Conservation (phyloP, 2,113 vertebrate species). For the Chlorodrepanis virens region DNA sequence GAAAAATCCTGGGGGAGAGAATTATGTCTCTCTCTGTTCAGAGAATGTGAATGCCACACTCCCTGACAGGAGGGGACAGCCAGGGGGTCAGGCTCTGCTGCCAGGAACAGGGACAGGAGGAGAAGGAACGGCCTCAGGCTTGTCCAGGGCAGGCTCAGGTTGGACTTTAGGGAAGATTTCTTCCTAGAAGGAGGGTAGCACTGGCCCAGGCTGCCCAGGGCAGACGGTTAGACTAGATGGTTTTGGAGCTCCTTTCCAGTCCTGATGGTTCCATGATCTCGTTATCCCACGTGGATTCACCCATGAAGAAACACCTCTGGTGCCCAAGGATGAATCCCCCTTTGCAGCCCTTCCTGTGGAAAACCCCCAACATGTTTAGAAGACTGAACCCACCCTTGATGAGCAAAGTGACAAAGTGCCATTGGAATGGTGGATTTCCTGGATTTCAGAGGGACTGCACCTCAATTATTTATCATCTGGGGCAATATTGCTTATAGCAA, state of each 20-base stretch:
- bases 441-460: neutral
- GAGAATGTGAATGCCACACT: no score
- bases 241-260: neutral
- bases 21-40: no score
- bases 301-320: neutral
- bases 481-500: neutral
- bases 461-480: neutral
- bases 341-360: neutral
- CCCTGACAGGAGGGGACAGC: neutral
- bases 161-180: neutral
- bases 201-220: neutral
- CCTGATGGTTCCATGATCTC: neutral
- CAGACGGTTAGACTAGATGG: accelerated
- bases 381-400: neutral
- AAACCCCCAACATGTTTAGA: accelerated
- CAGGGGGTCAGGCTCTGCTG: accelerated
- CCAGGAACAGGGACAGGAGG: neutral
- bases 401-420: neutral
- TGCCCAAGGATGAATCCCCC: neutral
- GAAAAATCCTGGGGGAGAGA: no score
- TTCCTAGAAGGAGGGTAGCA: neutral
- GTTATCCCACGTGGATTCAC: neutral
- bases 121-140: accelerated
- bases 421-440: neutral
- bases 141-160: accelerated